These are phyloP conservation scores for Caenorhabditis sulstoni DNA, from an alignment of 2,888 invertebrate species.

Conservation along the genomic window DNA sequence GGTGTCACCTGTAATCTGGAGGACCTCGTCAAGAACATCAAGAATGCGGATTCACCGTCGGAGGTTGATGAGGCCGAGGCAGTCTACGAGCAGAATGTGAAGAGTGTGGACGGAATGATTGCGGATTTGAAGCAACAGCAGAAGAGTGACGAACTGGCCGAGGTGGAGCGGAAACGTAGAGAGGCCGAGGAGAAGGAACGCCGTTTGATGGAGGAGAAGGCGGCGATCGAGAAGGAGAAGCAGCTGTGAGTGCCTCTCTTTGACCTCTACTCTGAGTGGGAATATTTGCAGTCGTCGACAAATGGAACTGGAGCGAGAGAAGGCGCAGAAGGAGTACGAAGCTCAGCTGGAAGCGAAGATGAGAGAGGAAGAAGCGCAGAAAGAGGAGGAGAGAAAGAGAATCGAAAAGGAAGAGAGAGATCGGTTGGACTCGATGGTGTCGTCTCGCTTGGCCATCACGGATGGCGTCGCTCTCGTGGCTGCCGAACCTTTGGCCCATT, in stretches of 20 bases:
- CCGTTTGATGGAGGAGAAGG: slow-evolving; percentile 91
- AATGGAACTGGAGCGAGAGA: slow-evolving; percentile 89
- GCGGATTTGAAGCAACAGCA: slow-evolving; percentile 61
- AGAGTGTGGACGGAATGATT: slow-evolving; percentile 65
- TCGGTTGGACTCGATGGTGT: slow-evolving; percentile 93
- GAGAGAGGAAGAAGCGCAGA: slow-evolving; percentile 83
- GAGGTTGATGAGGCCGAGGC: slow-evolving; percentile 47
- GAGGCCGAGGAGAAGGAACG: slow-evolving; percentile 84
- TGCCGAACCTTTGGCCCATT: slow-evolving; percentile 12
- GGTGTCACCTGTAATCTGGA: slow-evolving; percentile 52
- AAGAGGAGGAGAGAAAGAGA: slow-evolving; percentile 60
- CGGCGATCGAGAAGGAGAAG: slow-evolving; percentile 90
- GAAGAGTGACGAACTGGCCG: slow-evolving; percentile 84
- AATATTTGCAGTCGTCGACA: slow-evolving; percentile 93
- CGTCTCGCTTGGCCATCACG: slow-evolving; percentile 87
- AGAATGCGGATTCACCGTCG: slow-evolving; percentile 42
- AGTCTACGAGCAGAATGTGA: slow-evolving; percentile 65
- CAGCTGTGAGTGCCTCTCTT: slow-evolving; percentile 23
- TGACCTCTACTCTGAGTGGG: too few species aligned
- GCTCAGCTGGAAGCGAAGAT: slow-evolving; percentile 84
- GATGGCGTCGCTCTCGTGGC: slow-evolving; percentile 52
- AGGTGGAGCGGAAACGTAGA: slow-evolving; percentile 92
- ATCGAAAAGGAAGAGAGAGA: slow-evolving; percentile 87
- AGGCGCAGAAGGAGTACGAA: slow-evolving; percentile 90
- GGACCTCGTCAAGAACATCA: slow-evolving; percentile 49